These are phyloP conservation scores for Silvanus unidentatus DNA, from an alignment of 2,888 invertebrate species.

Conservation along the genomic window DNA sequence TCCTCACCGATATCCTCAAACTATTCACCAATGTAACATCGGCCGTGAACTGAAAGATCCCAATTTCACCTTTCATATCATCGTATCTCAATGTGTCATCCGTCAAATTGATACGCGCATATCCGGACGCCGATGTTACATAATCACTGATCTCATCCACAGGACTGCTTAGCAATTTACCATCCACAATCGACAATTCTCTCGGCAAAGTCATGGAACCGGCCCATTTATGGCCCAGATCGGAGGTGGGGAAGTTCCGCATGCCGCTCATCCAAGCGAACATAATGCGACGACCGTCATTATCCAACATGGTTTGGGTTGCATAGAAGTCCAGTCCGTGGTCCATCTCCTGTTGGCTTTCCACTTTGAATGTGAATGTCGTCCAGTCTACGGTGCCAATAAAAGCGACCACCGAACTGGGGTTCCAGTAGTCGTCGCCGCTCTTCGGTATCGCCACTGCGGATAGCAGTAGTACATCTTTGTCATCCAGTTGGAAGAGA, in stretches of 20 bases:
- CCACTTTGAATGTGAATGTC: slow-evolving; percentile 29
- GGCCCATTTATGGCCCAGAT: slow-evolving; percentile 43
- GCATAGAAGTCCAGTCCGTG: slow-evolving; percentile 49
- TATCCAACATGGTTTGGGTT: slow-evolving; percentile 43
- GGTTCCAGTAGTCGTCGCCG: slow-evolving; percentile 33
- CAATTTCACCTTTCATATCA: slow-evolving; percentile 2
- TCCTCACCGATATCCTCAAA: slow-evolving; percentile 5
- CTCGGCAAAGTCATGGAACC: slow-evolving; percentile 47
- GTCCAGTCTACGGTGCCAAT: slow-evolving; percentile 42
- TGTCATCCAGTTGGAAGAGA: slow-evolving; percentile 45
- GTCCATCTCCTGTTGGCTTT: slow-evolving; percentile 18
- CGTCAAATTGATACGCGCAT: neutral
- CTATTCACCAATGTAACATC: neutral
- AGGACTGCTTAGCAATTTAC: slow-evolving; percentile 23
- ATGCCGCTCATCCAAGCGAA: slow-evolving; percentile 50
- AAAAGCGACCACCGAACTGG: slow-evolving; percentile 43
- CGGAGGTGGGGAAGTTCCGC: slow-evolving; percentile 40
- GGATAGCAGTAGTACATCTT: slow-evolving; percentile 45
- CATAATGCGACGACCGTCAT: slow-evolving; percentile 36
- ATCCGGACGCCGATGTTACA: too few species aligned
- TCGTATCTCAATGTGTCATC: slow-evolving; percentile 1
- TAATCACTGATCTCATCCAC: slow-evolving; percentile 13
- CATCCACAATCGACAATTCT: slow-evolving; percentile 32
- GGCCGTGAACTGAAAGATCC: neutral
- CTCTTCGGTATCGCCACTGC: slow-evolving; percentile 44